These are phyloP conservation scores for Drosophila takahashii DNA, from an alignment of 1,140 invertebrate genomes.

Conservation along the genomic window DNA sequence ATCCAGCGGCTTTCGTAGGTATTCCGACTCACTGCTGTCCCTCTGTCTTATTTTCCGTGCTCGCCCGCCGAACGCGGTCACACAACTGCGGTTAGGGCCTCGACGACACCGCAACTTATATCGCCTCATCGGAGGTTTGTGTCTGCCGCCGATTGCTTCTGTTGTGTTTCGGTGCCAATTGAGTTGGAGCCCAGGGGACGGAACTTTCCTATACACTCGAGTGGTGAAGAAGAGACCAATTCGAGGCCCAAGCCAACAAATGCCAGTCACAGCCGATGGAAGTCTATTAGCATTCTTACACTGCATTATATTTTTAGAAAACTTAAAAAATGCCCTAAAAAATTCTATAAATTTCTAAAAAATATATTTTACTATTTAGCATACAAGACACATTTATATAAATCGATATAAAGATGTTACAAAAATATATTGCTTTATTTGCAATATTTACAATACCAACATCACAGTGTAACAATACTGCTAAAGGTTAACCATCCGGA, in stretches of 20 bases:
- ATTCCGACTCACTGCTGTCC: slow-evolving; percentile 2
- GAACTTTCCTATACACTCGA: not conserved
- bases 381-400: too few relatives aligned
- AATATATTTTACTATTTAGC: too few relatives aligned
- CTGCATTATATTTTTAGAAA: too few relatives aligned
- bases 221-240: slow-evolving; percentile 1
- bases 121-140: slow-evolving; percentile 46
- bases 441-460: too few relatives aligned
- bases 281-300: not conserved
- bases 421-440: too few relatives aligned
- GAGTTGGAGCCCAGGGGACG: slow-evolving; percentile 12
- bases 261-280: not conserved
- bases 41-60: slow-evolving; percentile 38
- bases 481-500: slow-evolving; percentile 26
- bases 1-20: slow-evolving; percentile 26
- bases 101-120: slow-evolving; percentile 55
- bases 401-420: too few relatives aligned
- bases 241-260: slow-evolving; percentile 2
- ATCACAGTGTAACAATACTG: too few relatives aligned
- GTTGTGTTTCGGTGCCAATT: slow-evolving; percentile 10
- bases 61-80: slow-evolving; percentile 71
- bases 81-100: slow-evolving; percentile 65
- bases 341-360: too few relatives aligned
- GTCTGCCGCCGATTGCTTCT: slow-evolving; percentile 20
- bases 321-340: too few relatives aligned